Evolutionary conservation across 2,797 vertebrate species (phyloP).

Genomic region (Pantherophis alleghaniensis): DNA sequence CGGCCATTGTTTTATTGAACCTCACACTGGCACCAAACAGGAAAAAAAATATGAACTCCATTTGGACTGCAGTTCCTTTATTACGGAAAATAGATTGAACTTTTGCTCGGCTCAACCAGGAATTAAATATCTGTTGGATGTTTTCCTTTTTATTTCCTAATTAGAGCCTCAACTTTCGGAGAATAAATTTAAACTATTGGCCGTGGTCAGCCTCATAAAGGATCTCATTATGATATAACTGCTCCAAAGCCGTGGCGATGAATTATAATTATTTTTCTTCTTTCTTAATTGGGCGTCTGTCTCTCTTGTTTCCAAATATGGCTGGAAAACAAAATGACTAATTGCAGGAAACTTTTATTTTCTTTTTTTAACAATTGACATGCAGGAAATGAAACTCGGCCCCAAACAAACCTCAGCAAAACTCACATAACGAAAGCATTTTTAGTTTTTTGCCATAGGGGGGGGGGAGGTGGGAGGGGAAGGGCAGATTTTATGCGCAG

Average conservation of each 20-base stretch:
- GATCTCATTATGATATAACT: background rate
- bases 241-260: background rate
- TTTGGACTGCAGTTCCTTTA: background rate
- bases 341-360: constrained; percentile 25
- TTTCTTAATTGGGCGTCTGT: constrained; percentile 21
- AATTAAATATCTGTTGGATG: background rate
- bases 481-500: background rate
- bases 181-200: background rate
- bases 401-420: background rate
- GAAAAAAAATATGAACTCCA: background rate
- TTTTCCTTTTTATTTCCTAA: background rate
- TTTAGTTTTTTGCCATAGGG: background rate
- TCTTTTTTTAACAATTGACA: background rate
- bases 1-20: background rate
- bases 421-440: background rate
- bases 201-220: background rate
- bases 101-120: background rate
- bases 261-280: constrained; percentile 6
- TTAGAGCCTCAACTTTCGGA: background rate
- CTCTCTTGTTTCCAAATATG: constrained; percentile 29
- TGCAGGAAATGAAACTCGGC: background rate
- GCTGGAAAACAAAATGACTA: constrained; percentile 22
- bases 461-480: fast-evolving
- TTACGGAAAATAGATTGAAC: background rate
- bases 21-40: background rate